A percentile compares a stretch with the other conserved stretches of the same genome.
Evolutionary conservation across 2,113 vertebrate species (phyloP).

Genomic region (Oplegnathus fasciatus): DNA sequence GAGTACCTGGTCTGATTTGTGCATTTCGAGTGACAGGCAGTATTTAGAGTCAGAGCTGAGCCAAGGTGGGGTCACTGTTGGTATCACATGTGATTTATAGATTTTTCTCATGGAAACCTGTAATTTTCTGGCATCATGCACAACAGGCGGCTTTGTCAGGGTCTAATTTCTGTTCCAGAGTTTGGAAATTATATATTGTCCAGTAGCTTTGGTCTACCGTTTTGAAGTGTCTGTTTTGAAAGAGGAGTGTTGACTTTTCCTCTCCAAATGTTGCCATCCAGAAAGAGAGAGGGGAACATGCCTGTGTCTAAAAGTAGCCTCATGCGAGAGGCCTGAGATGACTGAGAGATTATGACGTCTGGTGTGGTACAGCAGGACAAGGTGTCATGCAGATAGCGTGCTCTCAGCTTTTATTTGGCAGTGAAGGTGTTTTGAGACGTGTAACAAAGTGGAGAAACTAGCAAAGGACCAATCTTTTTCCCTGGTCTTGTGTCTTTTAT

Average conservation of each 20-base stretch:
- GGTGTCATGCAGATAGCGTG: background rate
- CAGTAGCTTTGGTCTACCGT: background rate
- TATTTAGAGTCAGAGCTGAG: conserved; percentile 15
- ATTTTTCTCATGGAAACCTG: background rate
- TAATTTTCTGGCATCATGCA: conserved; percentile 20
- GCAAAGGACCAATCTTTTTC: background rate
- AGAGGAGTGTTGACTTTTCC: conserved; percentile 28
- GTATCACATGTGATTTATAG: conserved; percentile 27
- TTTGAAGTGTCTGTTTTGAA: conserved; percentile 35
- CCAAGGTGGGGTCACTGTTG: background rate
- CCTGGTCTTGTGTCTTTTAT: background rate
- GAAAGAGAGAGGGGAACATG: conserved; percentile 37
- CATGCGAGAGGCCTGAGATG: conserved; percentile 31
- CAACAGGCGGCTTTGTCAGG: background rate
- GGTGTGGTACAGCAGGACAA: background rate
- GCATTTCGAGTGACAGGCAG: conserved; percentile 19
- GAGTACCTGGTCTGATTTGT: background rate
- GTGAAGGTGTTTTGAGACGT: background rate
- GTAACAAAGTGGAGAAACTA: background rate
- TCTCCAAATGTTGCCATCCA: conserved; percentile 17
- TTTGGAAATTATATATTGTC: conserved; percentile 7
- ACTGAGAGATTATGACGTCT: conserved; percentile 42
- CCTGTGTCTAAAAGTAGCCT: conserved; percentile 60
- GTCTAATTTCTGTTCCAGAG: conserved; percentile 8
- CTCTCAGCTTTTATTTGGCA: conserved; percentile 20